Conservation (phyloP, 2,888 invertebrate genomes). For the Nasonia oneida region DNA sequence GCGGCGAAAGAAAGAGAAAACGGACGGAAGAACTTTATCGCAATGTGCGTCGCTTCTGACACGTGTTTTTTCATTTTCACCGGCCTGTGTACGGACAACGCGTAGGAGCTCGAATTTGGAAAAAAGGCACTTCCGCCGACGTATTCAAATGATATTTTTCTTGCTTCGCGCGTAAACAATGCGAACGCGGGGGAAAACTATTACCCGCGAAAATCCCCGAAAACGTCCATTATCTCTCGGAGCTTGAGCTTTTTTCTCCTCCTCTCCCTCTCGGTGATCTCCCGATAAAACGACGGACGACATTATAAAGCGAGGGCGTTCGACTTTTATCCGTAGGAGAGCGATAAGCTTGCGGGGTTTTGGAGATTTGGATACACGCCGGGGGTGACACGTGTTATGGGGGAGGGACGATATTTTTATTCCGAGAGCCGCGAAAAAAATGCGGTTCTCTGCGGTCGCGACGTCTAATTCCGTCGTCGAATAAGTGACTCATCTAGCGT, state of each 20-base stretch:
- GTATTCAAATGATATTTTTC: not conserved
- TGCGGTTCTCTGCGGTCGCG: not conserved
- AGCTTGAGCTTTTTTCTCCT: not conserved
- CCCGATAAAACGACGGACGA: not conserved
- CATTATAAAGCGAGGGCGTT: not conserved
- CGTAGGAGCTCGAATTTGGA: not conserved
- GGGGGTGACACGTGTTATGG: not conserved
- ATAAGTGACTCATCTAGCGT: not conserved
- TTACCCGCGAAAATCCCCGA: not conserved
- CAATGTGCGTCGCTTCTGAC: too few species aligned
- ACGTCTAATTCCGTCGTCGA: not conserved
- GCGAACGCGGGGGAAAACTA: not conserved
- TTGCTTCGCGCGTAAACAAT: not conserved
- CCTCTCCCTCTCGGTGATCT: not conserved
- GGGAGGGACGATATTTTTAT: not conserved
- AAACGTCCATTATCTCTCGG: conserved; percentile 4
- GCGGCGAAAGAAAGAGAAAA: too few species aligned
- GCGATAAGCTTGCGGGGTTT: not conserved
- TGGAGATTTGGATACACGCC: not conserved
- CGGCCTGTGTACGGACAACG: too few species aligned
- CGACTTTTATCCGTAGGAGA: not conserved
- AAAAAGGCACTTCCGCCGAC: not conserved
- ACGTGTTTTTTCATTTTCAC: too few species aligned
- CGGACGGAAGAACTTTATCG: not conserved
- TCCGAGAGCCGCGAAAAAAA: too few species aligned